These are phyloP conservation scores for Poeciliopsis presidionis DNA, from an alignment of 2,797 vertebrate genomes.

Conservation along the genomic window DNA sequence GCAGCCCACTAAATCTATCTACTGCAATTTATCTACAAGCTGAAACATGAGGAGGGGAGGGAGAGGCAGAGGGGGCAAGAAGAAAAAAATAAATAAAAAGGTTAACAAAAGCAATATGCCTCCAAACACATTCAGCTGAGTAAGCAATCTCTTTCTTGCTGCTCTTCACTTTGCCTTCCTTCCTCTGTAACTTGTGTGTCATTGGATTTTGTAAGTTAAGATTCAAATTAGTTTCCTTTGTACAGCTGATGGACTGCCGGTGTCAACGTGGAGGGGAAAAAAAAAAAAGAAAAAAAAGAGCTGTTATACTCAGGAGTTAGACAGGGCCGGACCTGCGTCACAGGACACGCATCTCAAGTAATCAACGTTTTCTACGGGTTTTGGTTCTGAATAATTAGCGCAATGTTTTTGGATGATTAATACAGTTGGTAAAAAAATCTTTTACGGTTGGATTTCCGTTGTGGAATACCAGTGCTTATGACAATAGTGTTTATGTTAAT, in stretches of 20 bases:
- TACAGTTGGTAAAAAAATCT: background rate
- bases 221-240: slow-evolving; percentile 4
- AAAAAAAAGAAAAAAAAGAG: background rate
- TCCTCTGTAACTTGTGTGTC: slow-evolving; percentile 1
- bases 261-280: slow-evolving; percentile 15
- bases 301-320: background rate
- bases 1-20: background rate
- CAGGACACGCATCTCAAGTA: background rate
- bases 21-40: background rate
- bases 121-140: slow-evolving; percentile 10
- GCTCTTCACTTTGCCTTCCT: background rate
- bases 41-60: background rate
- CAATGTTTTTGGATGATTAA: background rate
- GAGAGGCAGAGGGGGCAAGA: too few species aligned
- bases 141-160: background rate
- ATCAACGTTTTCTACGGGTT: background rate
- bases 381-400: background rate
- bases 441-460: background rate
- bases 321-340: background rate
- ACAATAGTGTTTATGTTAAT: too few species aligned
- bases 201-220: slow-evolving; percentile 13
- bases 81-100: background rate
- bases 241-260: slow-evolving; percentile 30
- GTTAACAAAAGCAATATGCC: slow-evolving; percentile 14
- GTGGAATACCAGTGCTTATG: background rate